Conservation (phyloP, 2,797 vertebrate species). For the Xiphophorus birchmanni region DNA sequence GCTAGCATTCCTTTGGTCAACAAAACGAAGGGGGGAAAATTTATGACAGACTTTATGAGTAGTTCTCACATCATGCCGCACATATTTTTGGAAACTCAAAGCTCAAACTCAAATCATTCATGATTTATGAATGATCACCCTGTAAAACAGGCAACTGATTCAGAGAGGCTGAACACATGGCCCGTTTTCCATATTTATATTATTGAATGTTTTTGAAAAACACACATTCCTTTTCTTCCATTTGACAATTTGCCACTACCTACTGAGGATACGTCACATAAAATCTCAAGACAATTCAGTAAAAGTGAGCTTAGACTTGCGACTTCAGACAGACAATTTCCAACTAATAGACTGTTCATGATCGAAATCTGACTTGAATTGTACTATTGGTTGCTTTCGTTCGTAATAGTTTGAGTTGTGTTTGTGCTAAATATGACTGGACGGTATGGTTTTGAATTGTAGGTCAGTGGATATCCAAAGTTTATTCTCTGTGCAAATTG, state of each 20-base stretch:
- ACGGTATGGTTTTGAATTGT: background rate
- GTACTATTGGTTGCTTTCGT: background rate
- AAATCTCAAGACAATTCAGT: background rate
- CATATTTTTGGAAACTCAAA: background rate
- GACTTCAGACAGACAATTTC: background rate
- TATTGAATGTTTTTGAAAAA: no score
- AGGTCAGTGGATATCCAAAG: background rate
- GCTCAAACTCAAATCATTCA: background rate
- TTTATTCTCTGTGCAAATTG: background rate
- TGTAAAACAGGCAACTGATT: background rate
- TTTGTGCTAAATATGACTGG: background rate
- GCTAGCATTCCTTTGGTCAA: background rate
- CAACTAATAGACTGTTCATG: background rate
- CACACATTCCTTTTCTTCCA: background rate
- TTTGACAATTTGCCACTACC: background rate
- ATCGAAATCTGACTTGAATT: background rate
- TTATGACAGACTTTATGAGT: background rate
- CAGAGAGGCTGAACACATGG: background rate
- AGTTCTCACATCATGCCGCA: background rate
- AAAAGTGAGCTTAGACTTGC: background rate
- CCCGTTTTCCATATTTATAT: background rate
- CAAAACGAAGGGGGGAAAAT: background rate
- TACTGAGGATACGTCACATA: background rate
- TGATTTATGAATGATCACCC: background rate
- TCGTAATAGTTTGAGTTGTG: background rate